Evolutionary conservation across 2,113 vertebrate species (phyloP).

Genomic region (Menura novaehollandiae): DNA sequence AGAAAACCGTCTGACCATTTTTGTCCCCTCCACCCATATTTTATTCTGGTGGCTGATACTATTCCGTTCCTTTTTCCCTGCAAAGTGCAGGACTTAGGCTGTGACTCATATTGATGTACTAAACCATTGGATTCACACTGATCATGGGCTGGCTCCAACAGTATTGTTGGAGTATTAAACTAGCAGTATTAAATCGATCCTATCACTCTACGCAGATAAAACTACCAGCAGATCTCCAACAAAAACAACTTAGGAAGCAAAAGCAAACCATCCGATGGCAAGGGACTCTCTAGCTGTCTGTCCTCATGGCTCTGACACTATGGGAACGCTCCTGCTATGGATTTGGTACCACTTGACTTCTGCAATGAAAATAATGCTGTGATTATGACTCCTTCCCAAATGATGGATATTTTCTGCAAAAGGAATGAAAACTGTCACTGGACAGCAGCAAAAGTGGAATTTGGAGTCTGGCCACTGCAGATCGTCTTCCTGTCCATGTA

Average conservation of each 20-base stretch:
- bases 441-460: not conserved
- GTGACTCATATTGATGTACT: not conserved
- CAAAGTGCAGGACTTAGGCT: not conserved
- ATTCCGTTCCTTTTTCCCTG: not conserved
- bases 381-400: not conserved
- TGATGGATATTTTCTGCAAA: not conserved
- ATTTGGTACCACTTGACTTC: not conserved
- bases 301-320: not conserved
- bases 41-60: not conserved
- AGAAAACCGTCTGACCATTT: slow-evolving; percentile 16
- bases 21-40: not conserved
- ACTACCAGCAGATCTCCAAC: not conserved
- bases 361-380: not conserved
- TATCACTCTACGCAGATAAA: not conserved
- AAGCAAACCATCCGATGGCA: not conserved
- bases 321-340: not conserved
- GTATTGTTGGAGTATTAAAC: too few relatives aligned
- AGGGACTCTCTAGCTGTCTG: not conserved
- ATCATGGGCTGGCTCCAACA: not conserved
- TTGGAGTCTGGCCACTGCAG: not conserved
- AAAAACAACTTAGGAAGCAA: not conserved
- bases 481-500: not conserved
- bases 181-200: not conserved
- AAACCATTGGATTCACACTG: not conserved
- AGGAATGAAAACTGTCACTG: not conserved